Evolutionary conservation across 2,113 vertebrate genomes (phyloP), one percentile per base, ranked within the genome.

Genomic region (Turdus rufiventris): DNA sequence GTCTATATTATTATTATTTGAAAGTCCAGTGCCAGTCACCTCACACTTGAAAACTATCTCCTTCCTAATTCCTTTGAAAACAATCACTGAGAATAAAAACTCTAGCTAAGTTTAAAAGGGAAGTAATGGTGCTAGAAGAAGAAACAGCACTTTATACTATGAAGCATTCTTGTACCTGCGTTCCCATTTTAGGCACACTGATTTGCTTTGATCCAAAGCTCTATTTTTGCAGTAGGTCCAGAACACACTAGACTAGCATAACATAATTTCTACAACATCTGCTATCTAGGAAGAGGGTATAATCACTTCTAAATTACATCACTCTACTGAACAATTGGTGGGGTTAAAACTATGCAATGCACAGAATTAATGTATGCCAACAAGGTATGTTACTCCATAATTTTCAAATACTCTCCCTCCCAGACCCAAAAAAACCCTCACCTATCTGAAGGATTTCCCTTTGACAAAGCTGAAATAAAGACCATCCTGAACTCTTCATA

Each of bases 381-480:
- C 7, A 87, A 56, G 14, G 21, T 31, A 75, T 2, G 2, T 51
- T 24, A 71, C 6, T 38, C 29, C 20, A 3, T 43, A 47, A 21
- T 36, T 87, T 87, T 87, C 47, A 51, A 13, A 74, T 72, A 48
- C 26, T 24, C 12, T 63, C 8, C 14, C 8, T 78, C 40, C 8
- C 38, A 84, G 36, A 53, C 4, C 50, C 14, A 15, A 58, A 94
- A 89, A 87, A 20, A 0, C 0, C 2, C 7, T 34, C 33, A 75
- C 19, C 19, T 68, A 95, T 82, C 61, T 85, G 50, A 85, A 94
- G 78, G 81, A 91, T 88, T 89, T 91, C 92, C 74, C 66, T 53
- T 93, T 79, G 81, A 95, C 82, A 93, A 94, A 91, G 63, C 47
- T 66, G 51, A 58, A 93, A 83, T 71, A 65, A 85, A 87, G 51